Conservation (phyloP, 1,140 invertebrate species). For the Sitobion miscanthi region DNA sequence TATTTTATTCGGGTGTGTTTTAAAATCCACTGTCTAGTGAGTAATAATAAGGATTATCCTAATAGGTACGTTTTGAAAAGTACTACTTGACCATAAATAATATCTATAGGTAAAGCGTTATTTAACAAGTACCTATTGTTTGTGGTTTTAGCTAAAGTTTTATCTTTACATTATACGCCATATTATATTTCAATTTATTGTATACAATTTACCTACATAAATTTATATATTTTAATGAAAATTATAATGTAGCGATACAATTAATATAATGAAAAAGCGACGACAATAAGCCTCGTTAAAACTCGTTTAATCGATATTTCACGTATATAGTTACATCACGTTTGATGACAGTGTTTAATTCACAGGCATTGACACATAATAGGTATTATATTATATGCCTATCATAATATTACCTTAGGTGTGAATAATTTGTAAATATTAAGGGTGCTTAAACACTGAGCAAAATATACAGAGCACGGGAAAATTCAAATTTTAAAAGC, state of each 20-base stretch:
- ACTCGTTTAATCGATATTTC: background rate
- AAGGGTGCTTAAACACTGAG: background rate
- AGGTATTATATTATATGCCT: too few species aligned
- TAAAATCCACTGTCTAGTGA: background rate
- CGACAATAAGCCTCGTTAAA: background rate
- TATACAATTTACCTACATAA: too few species aligned
- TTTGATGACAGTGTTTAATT: background rate
- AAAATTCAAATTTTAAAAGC: background rate
- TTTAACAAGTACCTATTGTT: background rate
- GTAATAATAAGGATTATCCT: too few species aligned
- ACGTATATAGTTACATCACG: background rate
- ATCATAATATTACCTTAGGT: background rate
- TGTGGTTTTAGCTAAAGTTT: background rate
- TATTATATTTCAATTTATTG: too few species aligned
- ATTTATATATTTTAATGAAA: background rate
- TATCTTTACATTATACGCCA: background rate
- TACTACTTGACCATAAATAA: background rate
- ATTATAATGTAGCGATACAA: background rate
- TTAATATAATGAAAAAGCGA: background rate
- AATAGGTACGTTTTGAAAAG: background rate
- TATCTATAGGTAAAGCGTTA: background rate
- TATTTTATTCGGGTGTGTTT: background rate
- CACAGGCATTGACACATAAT: background rate
- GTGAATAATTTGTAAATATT: background rate
- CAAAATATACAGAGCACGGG: background rate